A percentile compares a stretch with the other conserved stretches of the same genome.
These are phyloP conservation scores for Pemphigus obesinymphae DNA, from an alignment of 1,140 invertebrate species.

Conservation along the genomic window DNA sequence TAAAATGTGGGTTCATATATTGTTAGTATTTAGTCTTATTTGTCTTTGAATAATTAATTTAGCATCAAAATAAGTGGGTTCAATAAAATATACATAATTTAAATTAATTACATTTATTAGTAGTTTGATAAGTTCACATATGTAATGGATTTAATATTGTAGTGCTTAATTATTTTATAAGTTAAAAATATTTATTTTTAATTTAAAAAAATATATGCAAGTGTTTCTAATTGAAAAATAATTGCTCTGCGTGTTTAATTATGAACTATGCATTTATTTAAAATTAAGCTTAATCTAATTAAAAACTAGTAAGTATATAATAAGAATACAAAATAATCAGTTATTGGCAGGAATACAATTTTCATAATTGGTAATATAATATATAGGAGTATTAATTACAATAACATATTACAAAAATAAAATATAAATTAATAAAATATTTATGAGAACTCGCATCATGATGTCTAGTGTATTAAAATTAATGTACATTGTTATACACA, in stretches of 20 bases:
- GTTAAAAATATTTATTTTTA: background rate
- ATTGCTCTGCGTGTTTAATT: background rate
- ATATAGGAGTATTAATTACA: background rate
- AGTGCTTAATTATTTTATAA: background rate
- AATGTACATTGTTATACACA: background rate
- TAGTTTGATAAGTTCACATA: background rate
- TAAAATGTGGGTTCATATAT: background rate
- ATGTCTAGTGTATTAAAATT: background rate
- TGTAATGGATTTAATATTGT: background rate
- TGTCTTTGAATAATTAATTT: background rate
- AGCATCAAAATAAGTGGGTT: background rate
- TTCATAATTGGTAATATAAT: background rate
- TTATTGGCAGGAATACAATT: background rate
- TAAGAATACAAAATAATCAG: background rate
- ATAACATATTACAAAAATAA: slow-evolving; percentile 13
- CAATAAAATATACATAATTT: background rate
- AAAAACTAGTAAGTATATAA: background rate
- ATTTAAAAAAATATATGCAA: background rate
- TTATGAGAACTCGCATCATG: background rate
- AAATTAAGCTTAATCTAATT: background rate
- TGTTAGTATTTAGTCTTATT: background rate
- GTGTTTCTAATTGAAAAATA: background rate
- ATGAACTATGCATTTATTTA: background rate
- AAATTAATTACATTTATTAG: background rate
- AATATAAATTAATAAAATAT: background rate